Evolutionary conservation across 2,113 vertebrate species (phyloP).

Genomic region (Malurus alboscapulatus): DNA sequence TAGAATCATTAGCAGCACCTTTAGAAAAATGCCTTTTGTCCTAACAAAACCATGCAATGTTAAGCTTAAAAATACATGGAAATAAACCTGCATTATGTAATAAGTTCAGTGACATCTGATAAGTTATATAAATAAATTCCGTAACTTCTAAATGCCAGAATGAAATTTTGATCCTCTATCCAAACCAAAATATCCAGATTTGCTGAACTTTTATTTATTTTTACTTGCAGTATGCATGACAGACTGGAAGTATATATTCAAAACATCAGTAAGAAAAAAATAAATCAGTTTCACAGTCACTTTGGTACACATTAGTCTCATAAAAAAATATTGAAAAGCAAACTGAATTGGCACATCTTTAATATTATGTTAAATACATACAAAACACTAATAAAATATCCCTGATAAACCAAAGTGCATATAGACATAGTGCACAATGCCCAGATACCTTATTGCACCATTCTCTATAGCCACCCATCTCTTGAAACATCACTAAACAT

Average conservation of each 20-base stretch:
- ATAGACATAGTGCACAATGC: constrained; percentile 94
- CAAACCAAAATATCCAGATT: constrained; percentile 65
- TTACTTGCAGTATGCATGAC: constrained; percentile 92
- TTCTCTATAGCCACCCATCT: constrained; percentile 82
- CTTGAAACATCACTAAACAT: constrained; percentile 89
- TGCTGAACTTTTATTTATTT: constrained; percentile 78
- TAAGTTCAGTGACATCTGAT: not conserved
- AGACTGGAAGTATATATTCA: constrained; percentile 78
- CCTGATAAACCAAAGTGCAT: constrained; percentile 99
- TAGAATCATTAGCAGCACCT: not conserved
- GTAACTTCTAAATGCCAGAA: not conserved
- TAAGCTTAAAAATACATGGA: not conserved
- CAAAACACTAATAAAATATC: constrained; percentile 99
- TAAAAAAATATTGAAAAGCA: constrained; percentile 76
- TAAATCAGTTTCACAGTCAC: constrained; percentile 95
- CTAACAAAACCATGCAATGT: not conserved
- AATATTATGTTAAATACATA: constrained; percentile 97
- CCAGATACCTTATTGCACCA: constrained; percentile 86
- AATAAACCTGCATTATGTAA: not conserved
- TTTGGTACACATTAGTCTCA: constrained; percentile 94
- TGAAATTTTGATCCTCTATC: constrained; percentile 18
- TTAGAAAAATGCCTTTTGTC: constrained; percentile 66
- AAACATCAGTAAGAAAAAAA: constrained; percentile 90
- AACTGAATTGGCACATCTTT: constrained; percentile 90
- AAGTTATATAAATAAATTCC: not conserved